Conservation (phyloP, 2,113 vertebrate genomes). For the Ahaetulla prasina region DNA sequence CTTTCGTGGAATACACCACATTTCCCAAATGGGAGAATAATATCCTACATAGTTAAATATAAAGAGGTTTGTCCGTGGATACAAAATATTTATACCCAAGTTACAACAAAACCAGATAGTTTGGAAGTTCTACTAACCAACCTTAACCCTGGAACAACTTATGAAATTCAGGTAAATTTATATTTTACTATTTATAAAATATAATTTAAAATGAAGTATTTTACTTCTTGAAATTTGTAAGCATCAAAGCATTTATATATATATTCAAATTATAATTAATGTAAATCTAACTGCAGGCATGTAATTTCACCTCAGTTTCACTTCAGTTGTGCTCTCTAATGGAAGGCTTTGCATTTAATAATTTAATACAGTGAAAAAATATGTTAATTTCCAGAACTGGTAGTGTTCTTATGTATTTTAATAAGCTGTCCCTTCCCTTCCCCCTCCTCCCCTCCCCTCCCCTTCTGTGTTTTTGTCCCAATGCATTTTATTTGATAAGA, state of each 20-base stretch:
- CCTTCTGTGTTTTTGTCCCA: background rate
- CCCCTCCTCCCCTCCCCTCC: too few relatives aligned
- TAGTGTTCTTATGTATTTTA: background rate
- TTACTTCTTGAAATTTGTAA: constrained; percentile 3
- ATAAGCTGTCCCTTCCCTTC: background rate
- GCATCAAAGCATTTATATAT: background rate
- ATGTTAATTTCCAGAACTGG: background rate
- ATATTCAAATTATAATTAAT: background rate
- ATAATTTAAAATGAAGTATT: background rate
- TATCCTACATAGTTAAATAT: constrained; percentile 85
- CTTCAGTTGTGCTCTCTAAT: background rate
- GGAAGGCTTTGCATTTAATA: background rate
- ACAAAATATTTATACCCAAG: constrained; percentile 78
- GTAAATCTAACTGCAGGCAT: background rate
- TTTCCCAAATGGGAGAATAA: constrained; percentile 73
- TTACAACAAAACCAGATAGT: constrained; percentile 74
- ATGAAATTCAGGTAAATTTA: constrained; percentile 85
- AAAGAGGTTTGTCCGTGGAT: constrained; percentile 92
- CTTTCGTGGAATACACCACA: constrained; percentile 82
- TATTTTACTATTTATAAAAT: constrained; percentile 14
- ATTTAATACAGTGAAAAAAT: background rate
- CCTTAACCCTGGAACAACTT: constrained; percentile 89
- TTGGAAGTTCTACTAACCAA: constrained; percentile 87
- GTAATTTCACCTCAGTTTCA: background rate
- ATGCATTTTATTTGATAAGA: background rate